Conservation (phyloP, 2,888 invertebrate genomes). For the Brachyopa scutellaris region DNA sequence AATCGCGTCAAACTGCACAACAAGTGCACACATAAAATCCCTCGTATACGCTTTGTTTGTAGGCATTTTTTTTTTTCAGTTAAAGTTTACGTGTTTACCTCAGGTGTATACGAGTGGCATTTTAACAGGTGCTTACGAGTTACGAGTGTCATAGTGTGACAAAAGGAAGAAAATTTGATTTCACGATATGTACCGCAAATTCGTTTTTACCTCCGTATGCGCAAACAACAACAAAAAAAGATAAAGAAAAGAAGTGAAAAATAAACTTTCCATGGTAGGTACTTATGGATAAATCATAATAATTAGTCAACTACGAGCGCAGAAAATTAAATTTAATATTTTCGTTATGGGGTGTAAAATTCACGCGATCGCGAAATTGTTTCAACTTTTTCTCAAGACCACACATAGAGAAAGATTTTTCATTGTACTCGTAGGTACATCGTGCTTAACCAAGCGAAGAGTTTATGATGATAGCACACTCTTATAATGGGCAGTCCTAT, state of each 20-base stretch:
- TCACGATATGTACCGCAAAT: too few species aligned
- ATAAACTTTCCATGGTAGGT: slow-evolving; percentile 34
- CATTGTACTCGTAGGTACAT: too few species aligned
- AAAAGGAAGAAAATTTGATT: too few species aligned
- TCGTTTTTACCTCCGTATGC: too few species aligned
- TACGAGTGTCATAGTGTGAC: too few species aligned
- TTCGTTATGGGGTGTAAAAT: slow-evolving; percentile 42
- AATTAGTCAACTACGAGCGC: slow-evolving; percentile 20
- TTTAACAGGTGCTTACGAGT: background rate
- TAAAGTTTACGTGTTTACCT: slow-evolving; percentile 11
- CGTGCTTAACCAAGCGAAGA: too few species aligned
- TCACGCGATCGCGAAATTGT: slow-evolving; percentile 40
- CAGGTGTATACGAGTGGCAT: background rate
- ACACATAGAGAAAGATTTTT: background rate
- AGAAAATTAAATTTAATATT: slow-evolving; percentile 31
- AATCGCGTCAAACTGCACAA: slow-evolving; percentile 5
- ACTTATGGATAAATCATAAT: slow-evolving; percentile 6
- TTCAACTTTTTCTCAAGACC: slow-evolving; percentile 3
- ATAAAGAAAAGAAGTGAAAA: too few species aligned
- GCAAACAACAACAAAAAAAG: too few species aligned
- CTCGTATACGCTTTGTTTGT: background rate
- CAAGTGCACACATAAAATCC: slow-evolving; percentile 16
- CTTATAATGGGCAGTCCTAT: too few species aligned
- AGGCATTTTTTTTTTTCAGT: background rate
- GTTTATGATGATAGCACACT: too few species aligned